phyloP scores from a whole-genome alignment of 1,140 invertebrate species.

The Eriosoma lanigerum region DNA sequence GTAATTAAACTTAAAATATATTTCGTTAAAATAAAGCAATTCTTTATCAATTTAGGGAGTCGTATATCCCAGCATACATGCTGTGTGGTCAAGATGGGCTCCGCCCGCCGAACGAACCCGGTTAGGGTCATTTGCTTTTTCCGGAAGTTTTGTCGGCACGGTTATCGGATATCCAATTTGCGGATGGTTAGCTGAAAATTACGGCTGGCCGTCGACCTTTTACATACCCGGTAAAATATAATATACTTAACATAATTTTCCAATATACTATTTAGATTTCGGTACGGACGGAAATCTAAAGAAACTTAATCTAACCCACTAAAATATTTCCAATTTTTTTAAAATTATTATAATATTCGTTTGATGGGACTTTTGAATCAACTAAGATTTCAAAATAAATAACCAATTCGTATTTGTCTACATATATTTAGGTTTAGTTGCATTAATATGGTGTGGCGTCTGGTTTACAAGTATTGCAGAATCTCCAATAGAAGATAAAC shows the following conservation, averaged over 20 bases:
- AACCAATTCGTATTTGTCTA: no score
- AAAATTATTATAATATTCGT: no score
- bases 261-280: no score
- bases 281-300: no score
- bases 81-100: slow-evolving; percentile 73
- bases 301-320: no score
- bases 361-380: no score
- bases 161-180: slow-evolving; percentile 77
- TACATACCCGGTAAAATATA: slow-evolving; percentile 74
- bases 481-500: slow-evolving; percentile 73
- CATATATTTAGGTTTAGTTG: slow-evolving; percentile 62
- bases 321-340: no score
- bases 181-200: slow-evolving; percentile 69
- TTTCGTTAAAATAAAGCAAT: no score
- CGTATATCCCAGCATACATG: slow-evolving; percentile 86
- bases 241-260: no score
- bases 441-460: slow-evolving; percentile 69
- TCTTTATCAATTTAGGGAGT: slow-evolving; percentile 68
- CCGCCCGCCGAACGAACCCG: slow-evolving; percentile 78
- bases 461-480: slow-evolving; percentile 75
- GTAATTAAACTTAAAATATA: no score
- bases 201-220: slow-evolving; percentile 85
- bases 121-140: slow-evolving; percentile 76
- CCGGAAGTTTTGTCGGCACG: slow-evolving; percentile 80
- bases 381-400: no score